Percentiles rank a stretch among this genome's conserved stretches.
Conservation (phyloP, 2,113 vertebrate species). For the Blennius ocellaris region DNA sequence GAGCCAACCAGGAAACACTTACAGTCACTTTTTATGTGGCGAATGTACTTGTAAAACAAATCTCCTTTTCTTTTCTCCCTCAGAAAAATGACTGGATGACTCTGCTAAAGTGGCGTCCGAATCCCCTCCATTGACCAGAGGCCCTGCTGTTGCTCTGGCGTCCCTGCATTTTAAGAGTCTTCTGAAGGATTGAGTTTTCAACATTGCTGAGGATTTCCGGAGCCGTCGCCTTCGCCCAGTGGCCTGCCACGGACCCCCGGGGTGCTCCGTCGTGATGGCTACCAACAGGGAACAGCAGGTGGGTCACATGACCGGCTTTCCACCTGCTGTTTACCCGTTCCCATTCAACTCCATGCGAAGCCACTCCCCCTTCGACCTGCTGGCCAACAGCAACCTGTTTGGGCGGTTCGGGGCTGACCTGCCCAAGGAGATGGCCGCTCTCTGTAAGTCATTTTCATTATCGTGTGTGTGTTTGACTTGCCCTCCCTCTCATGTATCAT, state of each 20-base stretch:
- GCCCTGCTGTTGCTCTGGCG: constrained; percentile 5
- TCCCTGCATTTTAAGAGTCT: constrained; percentile 25
- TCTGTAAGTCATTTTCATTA: constrained; percentile 87
- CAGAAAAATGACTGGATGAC: constrained; percentile 54
- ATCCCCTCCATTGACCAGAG: constrained; percentile 27
- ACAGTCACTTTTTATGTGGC: constrained; percentile 29
- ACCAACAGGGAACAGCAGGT: constrained; percentile 91
- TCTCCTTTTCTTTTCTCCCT: constrained; percentile 37
- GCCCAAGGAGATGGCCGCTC: constrained; percentile 94
- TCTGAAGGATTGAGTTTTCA: constrained; percentile 16
- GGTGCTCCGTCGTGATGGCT: constrained; percentile 83
- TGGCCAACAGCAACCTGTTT: constrained; percentile 89
- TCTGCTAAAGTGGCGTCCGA: constrained; percentile 42
- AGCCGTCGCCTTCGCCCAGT: constrained; percentile 26
- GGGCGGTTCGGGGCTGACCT: constrained; percentile 91
- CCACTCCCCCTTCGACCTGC: constrained; percentile 91
- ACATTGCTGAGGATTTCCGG: constrained; percentile 43
- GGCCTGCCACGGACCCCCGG: constrained; percentile 65
- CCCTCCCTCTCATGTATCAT: constrained; percentile 23
- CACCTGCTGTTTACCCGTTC: constrained; percentile 90
- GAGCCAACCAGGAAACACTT: constrained; percentile 28
- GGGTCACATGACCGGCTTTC: constrained; percentile 90
- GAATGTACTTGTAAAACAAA: constrained; percentile 15
- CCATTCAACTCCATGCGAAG: constrained; percentile 91
- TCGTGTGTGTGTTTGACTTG: constrained; percentile 25